Base-by-base conservation (phyloP, 2,888 invertebrate species). In the Lithophane socia region DNA sequence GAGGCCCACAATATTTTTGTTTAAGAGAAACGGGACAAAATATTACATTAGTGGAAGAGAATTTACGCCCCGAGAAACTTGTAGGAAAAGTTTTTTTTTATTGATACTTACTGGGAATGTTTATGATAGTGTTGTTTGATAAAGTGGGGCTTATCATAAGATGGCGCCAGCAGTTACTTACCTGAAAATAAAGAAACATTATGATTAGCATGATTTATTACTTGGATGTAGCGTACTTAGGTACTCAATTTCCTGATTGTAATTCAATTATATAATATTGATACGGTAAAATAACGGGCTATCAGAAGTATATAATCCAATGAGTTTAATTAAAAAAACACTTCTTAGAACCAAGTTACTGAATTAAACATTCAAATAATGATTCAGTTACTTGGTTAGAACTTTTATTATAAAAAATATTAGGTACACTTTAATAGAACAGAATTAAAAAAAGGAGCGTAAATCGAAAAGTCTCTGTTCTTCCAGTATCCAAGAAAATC, bases 151-250 rank as follows among this genome's bases (percentile, higher is more conserved):
- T 77, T 86, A 75, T 54, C 21, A 69, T 47, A 68, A n/a, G 18
- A 70, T 80, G 60, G 60, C 75, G 75, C 84, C 78, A 85, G 79
- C 79, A 66, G 73, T 74, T 58, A 89, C 91, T 91, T 90, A 91
- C 91, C 91, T 91, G 91, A 60, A 90, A 91, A 79, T 79, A 87
- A 85, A 84, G 85, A 87, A 79, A 79, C 2, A 3, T 13, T 69
- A 4, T 44, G 12, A 61, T 80, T 18, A 80, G 60, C 56, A 56
- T 54, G 21, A 52, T 24, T 7, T 4, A n/a, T 7, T 29, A 60
- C 16, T 37, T 68, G 18, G 37, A 42, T 5, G 37, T 2, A 42
- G 10, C n/a, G 10, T n/a, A 37, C 37, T 29, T 29, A 9, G 21
- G 2, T 52, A 16, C 16, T 52, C 21, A 68, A 13, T 49, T 29